Base-by-base conservation (phyloP, 2,797 vertebrate species). In the Acipenser ruthenus region DNA sequence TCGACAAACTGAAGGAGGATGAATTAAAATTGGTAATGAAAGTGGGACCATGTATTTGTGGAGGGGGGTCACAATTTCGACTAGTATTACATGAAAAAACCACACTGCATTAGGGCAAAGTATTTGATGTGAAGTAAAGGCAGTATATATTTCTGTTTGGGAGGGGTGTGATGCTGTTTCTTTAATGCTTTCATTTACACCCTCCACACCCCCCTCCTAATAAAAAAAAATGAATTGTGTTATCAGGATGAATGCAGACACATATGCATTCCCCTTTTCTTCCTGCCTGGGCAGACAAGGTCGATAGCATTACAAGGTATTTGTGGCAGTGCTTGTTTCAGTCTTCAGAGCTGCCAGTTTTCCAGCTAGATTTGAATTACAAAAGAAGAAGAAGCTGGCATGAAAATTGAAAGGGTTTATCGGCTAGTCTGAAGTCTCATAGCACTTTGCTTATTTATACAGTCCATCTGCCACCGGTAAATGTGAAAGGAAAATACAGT, bases 371-470 rank as follows among this genome's bases (percentile, higher is more conserved):
- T 92, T 92, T 92, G 89, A 92, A 92, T 92, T 91, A 92, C 90
- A 92, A 92, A 92, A 88, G 88, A 90, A 91, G 90, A 92, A 92
- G 90, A 91, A 91, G 90, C 90, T 92, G 90, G 90, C 90, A 92
- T 91, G 90, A 90, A 92, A 92, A 92, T 92, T 91, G 90, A 92
- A 92, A 91, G 86, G 89, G 88, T 91, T 91, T 92, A 92, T 92
- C 90, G 86, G 89, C 88, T 89, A 87, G 90, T 91, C 88, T 90
- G 89, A 89, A 92, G 87, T 88, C 89, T 91, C 86, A 90, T 88
- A 90, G 89, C 89, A 88, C 84, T 89, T 87, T 88, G 89, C 89
- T 92, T 92, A 92, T 92, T 91, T 90, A 91, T 90, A 87, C 89
- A 91, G 89, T 90, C 89, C 89, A 90, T 91, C 90, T 92, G 89